Evolutionary conservation across 2,888 invertebrate genomes (phyloP).

Genomic region (Morpho achilles): DNA sequence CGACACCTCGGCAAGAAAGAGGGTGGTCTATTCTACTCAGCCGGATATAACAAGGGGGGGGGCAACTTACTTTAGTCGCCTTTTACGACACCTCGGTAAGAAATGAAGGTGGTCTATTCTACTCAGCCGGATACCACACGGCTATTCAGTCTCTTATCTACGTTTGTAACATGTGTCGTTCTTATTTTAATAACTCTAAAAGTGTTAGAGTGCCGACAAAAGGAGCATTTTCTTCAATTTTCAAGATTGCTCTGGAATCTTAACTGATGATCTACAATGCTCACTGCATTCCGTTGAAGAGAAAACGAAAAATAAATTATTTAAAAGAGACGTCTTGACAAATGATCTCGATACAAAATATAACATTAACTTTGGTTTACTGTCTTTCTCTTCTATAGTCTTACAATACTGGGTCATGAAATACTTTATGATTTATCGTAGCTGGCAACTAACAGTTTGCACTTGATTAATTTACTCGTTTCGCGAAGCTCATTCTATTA

Average conservation of each 20-base stretch:
- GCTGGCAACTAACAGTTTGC: slow-evolving; percentile 8
- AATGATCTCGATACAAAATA: slow-evolving; percentile 9
- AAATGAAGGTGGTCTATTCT: too few species aligned
- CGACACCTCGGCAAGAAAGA: too few species aligned
- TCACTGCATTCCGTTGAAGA: slow-evolving; percentile 10
- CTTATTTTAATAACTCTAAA: not conserved
- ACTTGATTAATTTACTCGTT: slow-evolving; percentile 6
- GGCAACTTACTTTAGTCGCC: too few species aligned
- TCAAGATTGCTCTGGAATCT: too few species aligned
- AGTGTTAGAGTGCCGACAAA: slow-evolving; percentile 8
- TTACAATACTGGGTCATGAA: slow-evolving; percentile 1
- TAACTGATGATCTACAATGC: slow-evolving; percentile 5
- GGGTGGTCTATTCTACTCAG: too few species aligned
- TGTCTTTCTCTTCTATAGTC: slow-evolving; percentile 3
- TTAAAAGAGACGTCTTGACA: slow-evolving; percentile 12
- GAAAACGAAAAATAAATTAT: slow-evolving; percentile 3
- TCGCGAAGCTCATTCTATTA: not conserved
- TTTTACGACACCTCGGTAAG: too few species aligned
- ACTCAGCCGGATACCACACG: too few species aligned
- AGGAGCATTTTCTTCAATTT: slow-evolving; percentile 6
- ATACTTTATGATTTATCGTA: slow-evolving; percentile 4
- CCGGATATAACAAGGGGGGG: too few species aligned
- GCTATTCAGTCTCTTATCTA: too few species aligned
- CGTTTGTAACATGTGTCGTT: too few species aligned
- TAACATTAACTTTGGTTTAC: slow-evolving; percentile 5